These are phyloP conservation scores for Tauraco erythrolophus DNA, from an alignment of 2,113 vertebrate species.

Conservation along the genomic window DNA sequence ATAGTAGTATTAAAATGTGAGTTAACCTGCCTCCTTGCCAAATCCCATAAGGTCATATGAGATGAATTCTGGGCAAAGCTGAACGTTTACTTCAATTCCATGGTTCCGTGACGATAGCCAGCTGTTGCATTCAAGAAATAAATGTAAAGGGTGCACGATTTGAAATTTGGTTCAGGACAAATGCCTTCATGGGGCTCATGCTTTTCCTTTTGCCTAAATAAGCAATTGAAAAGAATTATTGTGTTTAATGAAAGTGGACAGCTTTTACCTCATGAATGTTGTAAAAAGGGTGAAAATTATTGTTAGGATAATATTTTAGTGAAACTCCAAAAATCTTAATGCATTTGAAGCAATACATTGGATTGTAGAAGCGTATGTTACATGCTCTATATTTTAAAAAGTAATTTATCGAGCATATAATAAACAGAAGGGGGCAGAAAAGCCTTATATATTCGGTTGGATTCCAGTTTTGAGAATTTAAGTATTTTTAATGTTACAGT, in stretches of 20 bases:
- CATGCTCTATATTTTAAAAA: background rate
- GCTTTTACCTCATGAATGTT: background rate
- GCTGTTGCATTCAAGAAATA: background rate
- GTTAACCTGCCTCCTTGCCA: background rate
- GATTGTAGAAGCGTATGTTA: background rate
- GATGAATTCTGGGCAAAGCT: background rate
- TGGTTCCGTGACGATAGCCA: background rate
- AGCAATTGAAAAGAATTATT: background rate
- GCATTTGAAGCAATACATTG: background rate
- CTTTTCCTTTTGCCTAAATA: background rate
- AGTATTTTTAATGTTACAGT: background rate
- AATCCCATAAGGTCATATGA: background rate
- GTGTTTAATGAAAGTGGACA: background rate
- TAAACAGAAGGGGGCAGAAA: slow-evolving; percentile 71
- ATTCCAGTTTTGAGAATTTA: background rate
- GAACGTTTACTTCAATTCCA: background rate
- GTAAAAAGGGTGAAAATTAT: background rate
- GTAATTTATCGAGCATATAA: background rate
- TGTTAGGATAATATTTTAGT: background rate
- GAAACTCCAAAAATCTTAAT: background rate
- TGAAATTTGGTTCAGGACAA: background rate
- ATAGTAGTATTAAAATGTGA: background rate
- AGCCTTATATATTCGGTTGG: background rate
- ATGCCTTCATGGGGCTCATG: background rate
- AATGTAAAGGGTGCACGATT: background rate